A percentile compares a stretch with the other conserved stretches of the same genome.
phyloP scores from a whole-genome alignment of 1,140 invertebrate species.

The Sycophila sp. region DNA sequence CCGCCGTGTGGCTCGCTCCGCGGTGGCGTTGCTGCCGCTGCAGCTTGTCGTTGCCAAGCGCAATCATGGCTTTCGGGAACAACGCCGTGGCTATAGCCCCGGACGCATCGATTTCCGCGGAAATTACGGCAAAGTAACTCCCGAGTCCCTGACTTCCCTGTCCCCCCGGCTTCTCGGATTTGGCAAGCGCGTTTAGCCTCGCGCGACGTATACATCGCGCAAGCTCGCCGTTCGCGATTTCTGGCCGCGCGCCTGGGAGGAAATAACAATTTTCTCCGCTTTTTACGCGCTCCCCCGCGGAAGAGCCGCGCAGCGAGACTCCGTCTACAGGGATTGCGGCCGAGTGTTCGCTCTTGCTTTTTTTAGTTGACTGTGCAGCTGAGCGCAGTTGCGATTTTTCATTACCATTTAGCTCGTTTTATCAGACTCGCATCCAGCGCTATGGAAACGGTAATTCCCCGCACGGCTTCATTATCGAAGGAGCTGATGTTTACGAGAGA shows the following conservation, averaged over 20 bases:
- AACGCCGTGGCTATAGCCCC: background rate
- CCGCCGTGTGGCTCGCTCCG: background rate
- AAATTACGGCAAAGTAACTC: conserved; percentile 17
- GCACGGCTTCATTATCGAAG: no score
- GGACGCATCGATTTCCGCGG: conserved; percentile 23
- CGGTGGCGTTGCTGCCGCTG: background rate
- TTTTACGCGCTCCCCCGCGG: no score
- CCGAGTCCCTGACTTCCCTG: no score
- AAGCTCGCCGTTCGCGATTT: background rate
- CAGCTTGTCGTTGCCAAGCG: conserved; percentile 25
- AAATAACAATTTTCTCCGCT: background rate
- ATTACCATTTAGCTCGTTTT: background rate
- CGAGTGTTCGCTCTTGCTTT: background rate
- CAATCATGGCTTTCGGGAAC: conserved; percentile 31
- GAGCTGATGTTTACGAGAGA: no score
- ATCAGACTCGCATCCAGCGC: no score
- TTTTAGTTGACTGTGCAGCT: background rate
- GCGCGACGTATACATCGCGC: background rate
- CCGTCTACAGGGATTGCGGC: no score
- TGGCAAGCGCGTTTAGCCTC: conserved; percentile 16
- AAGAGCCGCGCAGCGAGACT: no score
- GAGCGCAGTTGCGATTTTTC: background rate
- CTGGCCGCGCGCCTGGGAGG: background rate
- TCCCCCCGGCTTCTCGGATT: background rate
- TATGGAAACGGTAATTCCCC: no score